A percentile compares a stretch with the other conserved stretches of the same genome.
Conservation (phyloP, 2,113 vertebrate species). For the Melierax canorus region DNA sequence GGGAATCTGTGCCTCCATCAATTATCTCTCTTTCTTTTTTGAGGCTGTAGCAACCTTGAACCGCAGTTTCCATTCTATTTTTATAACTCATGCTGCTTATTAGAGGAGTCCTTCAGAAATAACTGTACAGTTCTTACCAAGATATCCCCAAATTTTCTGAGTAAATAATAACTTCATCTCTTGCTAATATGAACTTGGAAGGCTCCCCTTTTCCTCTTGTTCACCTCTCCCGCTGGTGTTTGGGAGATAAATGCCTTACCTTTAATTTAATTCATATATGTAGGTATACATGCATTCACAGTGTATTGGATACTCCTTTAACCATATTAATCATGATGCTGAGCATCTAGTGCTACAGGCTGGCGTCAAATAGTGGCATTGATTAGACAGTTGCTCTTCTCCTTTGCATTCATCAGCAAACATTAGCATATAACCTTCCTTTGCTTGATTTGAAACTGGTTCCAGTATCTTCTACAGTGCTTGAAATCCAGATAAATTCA, state of each 20-base stretch:
- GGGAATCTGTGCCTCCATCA: conserved; percentile 29
- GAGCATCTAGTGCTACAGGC: not conserved
- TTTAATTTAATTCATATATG: not conserved
- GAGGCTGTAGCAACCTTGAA: conserved; percentile 22
- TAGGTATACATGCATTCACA: not conserved
- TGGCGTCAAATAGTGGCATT: not conserved
- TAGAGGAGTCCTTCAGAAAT: not conserved
- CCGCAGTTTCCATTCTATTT: not conserved
- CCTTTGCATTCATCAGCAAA: not conserved
- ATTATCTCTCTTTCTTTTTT: not conserved
- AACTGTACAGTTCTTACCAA: not conserved
- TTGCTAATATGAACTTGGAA: not conserved
- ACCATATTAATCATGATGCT: not conserved
- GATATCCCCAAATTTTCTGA: not conserved
- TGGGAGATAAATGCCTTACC: not conserved
- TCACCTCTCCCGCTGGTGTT: not conserved
- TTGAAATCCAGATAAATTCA: not conserved
- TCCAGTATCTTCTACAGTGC: not conserved
- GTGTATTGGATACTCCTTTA: not conserved
- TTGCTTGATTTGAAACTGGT: not conserved
- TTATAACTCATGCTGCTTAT: not conserved
- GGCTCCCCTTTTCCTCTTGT: not conserved
- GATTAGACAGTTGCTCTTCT: not conserved
- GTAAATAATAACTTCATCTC: not conserved
- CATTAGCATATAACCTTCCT: not conserved